Conservation (phyloP, 2,113 vertebrate species). For the Paramisgurnus dabryanus region DNA sequence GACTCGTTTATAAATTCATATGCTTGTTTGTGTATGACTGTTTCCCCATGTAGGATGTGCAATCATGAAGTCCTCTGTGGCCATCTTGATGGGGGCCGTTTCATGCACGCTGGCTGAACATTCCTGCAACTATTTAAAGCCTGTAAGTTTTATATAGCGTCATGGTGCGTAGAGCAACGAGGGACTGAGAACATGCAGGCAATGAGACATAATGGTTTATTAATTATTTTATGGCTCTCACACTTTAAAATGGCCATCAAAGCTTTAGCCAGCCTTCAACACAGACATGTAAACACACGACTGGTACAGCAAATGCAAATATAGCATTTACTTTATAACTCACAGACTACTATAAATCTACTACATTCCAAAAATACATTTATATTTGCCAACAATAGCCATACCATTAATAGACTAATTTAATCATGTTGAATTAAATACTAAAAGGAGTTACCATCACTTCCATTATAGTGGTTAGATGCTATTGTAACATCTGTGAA, state of each 20-base stretch:
- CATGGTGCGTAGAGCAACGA: neutral
- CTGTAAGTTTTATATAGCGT: neutral
- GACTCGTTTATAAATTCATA: conserved; percentile 42
- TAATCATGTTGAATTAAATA: too few relatives aligned
- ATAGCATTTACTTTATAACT: too few relatives aligned
- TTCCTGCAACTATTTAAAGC: conserved; percentile 7
- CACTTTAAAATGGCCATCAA: neutral
- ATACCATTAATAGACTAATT: too few relatives aligned
- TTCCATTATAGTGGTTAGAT: too few relatives aligned
- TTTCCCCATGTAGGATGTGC: conserved; percentile 37
- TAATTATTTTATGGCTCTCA: neutral
- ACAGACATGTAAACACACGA: too few relatives aligned
- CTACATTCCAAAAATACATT: too few relatives aligned
- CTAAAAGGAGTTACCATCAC: too few relatives aligned
- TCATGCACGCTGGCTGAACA: conserved; percentile 2
- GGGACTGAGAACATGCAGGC: neutral
- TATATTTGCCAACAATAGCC: too few relatives aligned
- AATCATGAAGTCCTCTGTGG: conserved; percentile 42
- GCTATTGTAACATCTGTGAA: too few relatives aligned
- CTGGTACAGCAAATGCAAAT: too few relatives aligned
- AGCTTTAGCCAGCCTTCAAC: neutral
- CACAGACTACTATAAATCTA: too few relatives aligned
- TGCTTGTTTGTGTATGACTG: conserved; percentile 42
- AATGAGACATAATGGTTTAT: conserved; percentile 1
- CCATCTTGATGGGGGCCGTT: conserved; percentile 16